Evolutionary conservation across 2,888 invertebrate species (phyloP), one percentile per base, ranked within the genome.

Genomic region (Sarcophaga caerulescens): DNA sequence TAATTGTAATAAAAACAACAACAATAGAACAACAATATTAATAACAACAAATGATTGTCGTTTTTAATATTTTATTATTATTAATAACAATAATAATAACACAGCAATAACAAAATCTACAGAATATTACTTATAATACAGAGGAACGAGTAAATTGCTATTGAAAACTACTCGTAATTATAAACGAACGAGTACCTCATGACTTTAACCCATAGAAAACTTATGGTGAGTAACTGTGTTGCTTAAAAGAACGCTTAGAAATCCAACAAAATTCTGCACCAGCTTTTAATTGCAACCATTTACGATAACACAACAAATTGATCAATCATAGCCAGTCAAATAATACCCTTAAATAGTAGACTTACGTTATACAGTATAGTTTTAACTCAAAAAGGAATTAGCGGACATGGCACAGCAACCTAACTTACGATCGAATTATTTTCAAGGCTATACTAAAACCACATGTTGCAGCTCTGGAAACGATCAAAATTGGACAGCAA

Each of bases 1-100:
- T 14, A 65, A n/a, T 73, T 69, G 57, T 71, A 80, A 65, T 65
- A 80, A 66, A 21, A 69, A 21, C 3, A 60, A 60, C 21, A 81
- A 65, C 17, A 81, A 59, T 60, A 65, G 70, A 63, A 63, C 59
- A 76, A 57, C 75, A 57, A 44, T 57, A 71, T 59, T 59, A 23
- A 68, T 23, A 47, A 70, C 47, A 76, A 81, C 21, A 35, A 52
- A 52, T 52, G 12, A 17, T 17, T 52, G 52, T 52, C 52, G 52
- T 52, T 52, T 52, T 52, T 52, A 52, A 52, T 52, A 14, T 52
- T 52, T 52, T 14, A 52, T 14, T 52, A 52, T 52, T 52, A 14
- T 17, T 52, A 52, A 11, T 47, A 45, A 70, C 57, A 76, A 81
- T 44, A 35, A 35, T 35, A 35, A 35, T 68, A 44, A 66, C 44